These are phyloP conservation scores for Calidris pugnax DNA, from an alignment of 2,113 vertebrate species.

Conservation along the genomic window DNA sequence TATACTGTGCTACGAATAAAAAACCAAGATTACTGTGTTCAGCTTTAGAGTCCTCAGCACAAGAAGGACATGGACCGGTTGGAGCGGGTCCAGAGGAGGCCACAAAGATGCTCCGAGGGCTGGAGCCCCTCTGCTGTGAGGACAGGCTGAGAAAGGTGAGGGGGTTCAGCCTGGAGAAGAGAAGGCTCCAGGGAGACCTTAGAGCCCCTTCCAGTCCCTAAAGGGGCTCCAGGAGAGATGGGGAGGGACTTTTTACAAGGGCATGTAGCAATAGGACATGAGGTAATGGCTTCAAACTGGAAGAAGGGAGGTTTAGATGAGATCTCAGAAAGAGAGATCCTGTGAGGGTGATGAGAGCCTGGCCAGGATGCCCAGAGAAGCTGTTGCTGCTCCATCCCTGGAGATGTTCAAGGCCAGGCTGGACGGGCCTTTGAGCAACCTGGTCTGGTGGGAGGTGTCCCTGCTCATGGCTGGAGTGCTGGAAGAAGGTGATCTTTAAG, in stretches of 20 bases:
- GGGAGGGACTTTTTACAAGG: neutral
- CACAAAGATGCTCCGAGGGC: accelerated
- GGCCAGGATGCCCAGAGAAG: neutral
- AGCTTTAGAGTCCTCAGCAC: neutral
- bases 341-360: too few species aligned
- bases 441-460: neutral
- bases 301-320: neutral
- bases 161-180: neutral
- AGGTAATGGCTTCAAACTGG: neutral
- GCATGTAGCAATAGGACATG: neutral
- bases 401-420: neutral
- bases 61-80: neutral
- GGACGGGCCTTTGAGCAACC: neutral
- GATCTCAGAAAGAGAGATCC: neutral
- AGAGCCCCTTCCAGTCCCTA: neutral
- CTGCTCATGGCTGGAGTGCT: neutral
- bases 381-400: neutral
- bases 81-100: neutral
- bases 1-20: neutral
- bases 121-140: neutral
- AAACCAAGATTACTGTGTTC: neutral
- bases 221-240: neutral
- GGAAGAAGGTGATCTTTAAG: neutral
- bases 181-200: neutral
- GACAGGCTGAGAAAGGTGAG: neutral